These are phyloP conservation scores for Helostoma temminkii DNA, from an alignment of 2,797 vertebrate species.

Conservation along the genomic window DNA sequence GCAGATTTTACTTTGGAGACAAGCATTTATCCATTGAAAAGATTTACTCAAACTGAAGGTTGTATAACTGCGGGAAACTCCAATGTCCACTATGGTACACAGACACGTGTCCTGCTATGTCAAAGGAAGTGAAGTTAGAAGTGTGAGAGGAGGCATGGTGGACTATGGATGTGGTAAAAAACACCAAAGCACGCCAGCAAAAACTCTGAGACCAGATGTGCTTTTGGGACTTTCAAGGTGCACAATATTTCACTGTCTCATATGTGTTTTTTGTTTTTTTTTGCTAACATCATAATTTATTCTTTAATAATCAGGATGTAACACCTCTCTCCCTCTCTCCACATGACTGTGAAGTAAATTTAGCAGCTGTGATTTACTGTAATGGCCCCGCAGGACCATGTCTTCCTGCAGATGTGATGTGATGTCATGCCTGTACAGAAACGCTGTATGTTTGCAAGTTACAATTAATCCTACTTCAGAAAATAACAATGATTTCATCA, in stretches of 20 bases:
- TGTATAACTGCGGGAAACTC: constrained; percentile 3
- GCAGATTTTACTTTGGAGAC: neutral
- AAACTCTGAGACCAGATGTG: constrained; percentile 59
- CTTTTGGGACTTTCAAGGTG: constrained; percentile 40
- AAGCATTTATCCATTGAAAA: constrained; percentile 6
- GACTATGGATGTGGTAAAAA: constrained; percentile 36
- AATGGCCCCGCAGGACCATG: neutral
- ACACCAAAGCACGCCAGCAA: constrained; percentile 50
- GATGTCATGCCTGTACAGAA: constrained; percentile 18
- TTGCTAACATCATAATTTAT: constrained; percentile 11
- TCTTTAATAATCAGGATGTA: constrained; percentile 41
- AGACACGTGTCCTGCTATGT: neutral
- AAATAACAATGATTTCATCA: constrained; percentile 3
- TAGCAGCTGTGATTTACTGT: constrained; percentile 41
- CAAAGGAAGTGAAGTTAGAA: constrained; percentile 32
- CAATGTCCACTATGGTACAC: neutral
- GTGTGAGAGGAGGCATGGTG: constrained; percentile 26
- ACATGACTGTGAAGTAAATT: constrained; percentile 43
- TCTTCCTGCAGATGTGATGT: constrained; percentile 38
- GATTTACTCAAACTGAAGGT: constrained; percentile 9
- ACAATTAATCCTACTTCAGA: neutral
- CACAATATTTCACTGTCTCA: constrained; percentile 39
- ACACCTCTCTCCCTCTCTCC: constrained; percentile 37
- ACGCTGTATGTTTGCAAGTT: neutral
- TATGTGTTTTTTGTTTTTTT: no score